Base-by-base conservation (phyloP, 2,113 vertebrate genomes). In the Illadopsis cleaveri region DNA sequence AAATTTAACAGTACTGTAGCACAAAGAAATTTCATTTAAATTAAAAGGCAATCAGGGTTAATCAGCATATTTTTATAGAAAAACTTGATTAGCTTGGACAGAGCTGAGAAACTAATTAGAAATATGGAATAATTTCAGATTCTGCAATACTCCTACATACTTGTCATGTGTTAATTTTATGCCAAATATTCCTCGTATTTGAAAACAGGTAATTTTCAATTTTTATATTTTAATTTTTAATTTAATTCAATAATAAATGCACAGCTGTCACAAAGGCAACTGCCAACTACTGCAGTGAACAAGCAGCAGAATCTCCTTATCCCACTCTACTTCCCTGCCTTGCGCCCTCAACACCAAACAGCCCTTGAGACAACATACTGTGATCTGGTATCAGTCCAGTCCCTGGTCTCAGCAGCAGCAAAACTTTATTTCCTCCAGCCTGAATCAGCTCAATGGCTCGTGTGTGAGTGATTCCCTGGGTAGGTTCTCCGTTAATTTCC, bases 391-490 rank as follows among this genome's bases (percentile, higher is more conserved):
- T 99, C 92, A 99, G 62, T 90, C 99, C 99, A 89, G 99, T 99
- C 69, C 99, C 99, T 2, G 99, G 99, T 90, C 99, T 98, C 69
- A 99, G 96, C 78, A 99, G 98, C 76, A 99, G 99, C 44, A 99
- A 94, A n/a, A 99, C 99, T 97, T 98, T 99, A 37, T 97, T 99
- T 80, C 99, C 99, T 35, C 99, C 99, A 6, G 99, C 99, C 95
- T 99, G 99, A 94, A 99, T 99, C 94, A 99, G 98, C 96, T 99
- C 99, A 11, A 99, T 99, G 8, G 99, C 99, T 77, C 99, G 98
- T 1, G 99, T 99, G 94, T 99, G 99, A 38, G 99, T 99, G 98
- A 99, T 99, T 91, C 99, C 99, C 96, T 99, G 99, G 2, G 99
- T 99, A 72, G 99, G 99, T 80, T 99, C 99, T 28, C 99, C 99